Conservation (phyloP, 2,797 vertebrate genomes). For the Todus mexicanus region DNA sequence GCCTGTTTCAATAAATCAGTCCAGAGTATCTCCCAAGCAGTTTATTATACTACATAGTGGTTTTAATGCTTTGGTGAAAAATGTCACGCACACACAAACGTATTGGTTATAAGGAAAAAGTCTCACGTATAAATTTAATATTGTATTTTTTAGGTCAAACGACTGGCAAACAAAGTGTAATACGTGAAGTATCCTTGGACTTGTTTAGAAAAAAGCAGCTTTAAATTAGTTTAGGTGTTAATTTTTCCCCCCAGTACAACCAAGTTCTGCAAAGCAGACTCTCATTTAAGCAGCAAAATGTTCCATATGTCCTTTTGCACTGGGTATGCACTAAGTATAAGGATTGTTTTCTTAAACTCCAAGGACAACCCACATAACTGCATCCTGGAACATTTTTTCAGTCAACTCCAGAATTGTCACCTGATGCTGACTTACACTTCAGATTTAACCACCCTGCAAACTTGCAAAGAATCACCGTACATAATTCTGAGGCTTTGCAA, state of each 20-base stretch:
- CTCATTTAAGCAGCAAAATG: neutral
- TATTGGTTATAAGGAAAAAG: neutral
- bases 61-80: neutral
- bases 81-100: neutral
- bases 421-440: neutral
- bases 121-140: neutral
- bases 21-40: neutral
- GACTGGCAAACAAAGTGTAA: neutral
- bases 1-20: neutral
- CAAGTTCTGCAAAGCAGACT: neutral
- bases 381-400: neutral
- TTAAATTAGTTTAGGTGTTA: neutral
- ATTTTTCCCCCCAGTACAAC: neutral
- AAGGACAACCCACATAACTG: neutral
- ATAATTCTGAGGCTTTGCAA: neutral
- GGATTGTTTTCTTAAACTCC: neutral
- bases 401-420: neutral
- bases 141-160: neutral
- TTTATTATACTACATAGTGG: neutral
- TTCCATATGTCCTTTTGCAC: neutral
- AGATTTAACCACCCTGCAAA: neutral
- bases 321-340: neutral
- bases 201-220: neutral
- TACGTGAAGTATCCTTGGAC: neutral
- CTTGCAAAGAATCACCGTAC: neutral